These are phyloP conservation scores for Odontamblyopus lacepedii DNA, from an alignment of 2,797 vertebrate species.

Conservation along the genomic window DNA sequence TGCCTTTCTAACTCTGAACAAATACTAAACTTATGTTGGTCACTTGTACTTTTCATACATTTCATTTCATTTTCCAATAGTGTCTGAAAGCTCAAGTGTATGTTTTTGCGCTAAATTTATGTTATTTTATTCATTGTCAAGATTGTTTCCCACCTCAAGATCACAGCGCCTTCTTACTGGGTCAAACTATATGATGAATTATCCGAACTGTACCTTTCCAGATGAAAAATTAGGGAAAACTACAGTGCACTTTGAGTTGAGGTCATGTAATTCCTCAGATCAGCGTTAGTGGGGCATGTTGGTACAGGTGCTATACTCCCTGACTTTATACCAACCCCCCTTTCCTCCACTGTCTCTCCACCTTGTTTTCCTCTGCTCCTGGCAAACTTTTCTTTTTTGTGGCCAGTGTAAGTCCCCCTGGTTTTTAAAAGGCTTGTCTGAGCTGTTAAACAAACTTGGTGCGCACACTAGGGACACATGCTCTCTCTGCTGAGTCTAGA, in stretches of 20 bases:
- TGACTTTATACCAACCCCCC: slow-evolving; percentile 34
- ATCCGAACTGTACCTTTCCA: slow-evolving; percentile 11
- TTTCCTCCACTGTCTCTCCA: neutral
- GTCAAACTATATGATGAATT: neutral
- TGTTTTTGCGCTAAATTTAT: neutral
- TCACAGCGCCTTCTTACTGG: too few relatives aligned
- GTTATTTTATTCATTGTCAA: neutral
- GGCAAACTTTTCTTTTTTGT: slow-evolving; percentile 18
- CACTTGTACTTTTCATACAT: neutral
- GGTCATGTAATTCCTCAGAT: slow-evolving; percentile 60
- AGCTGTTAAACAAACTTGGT: slow-evolving; percentile 49
- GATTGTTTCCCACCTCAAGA: neutral
- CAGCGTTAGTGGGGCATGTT: slow-evolving; percentile 59
- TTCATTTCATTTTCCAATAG: too few relatives aligned
- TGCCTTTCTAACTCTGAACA: neutral
- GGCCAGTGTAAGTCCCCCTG: slow-evolving; percentile 31
- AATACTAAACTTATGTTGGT: neutral
- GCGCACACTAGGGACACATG: slow-evolving; percentile 15
- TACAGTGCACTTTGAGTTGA: slow-evolving; percentile 21
- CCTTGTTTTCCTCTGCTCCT: slow-evolving; percentile 5
- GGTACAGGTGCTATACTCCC: slow-evolving; percentile 67
- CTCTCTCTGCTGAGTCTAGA: slow-evolving; percentile 40
- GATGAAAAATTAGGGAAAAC: slow-evolving; percentile 1
- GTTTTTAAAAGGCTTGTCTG: slow-evolving; percentile 42
- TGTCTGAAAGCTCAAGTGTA: too few relatives aligned